Conservation (phyloP, 2,888 invertebrate genomes). For the Pristionchus fissidentatus region DNA sequence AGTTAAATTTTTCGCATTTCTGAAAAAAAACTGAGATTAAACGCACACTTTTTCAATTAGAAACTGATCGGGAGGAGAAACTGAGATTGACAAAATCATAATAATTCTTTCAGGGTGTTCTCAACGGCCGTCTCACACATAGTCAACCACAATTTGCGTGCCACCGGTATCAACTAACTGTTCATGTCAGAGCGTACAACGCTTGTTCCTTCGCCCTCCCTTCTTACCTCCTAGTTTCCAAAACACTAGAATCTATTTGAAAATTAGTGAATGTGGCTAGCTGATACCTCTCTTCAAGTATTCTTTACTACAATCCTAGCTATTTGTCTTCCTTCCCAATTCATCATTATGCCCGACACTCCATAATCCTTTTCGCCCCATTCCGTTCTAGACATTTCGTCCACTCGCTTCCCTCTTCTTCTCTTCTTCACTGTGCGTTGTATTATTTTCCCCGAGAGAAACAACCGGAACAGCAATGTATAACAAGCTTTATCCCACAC, state of each 20-base stretch:
- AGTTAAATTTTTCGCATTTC: too few species aligned
- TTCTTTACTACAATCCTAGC: neutral
- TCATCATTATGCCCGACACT: constrained; percentile 26
- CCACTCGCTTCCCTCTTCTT: neutral
- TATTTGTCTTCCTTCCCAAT: constrained; percentile 5
- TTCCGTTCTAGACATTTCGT: neutral
- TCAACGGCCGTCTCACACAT: constrained; percentile 65
- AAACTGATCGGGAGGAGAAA: neutral
- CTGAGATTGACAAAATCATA: neutral
- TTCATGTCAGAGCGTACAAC: constrained; percentile 5
- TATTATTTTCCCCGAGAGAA: neutral
- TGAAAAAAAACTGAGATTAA: too few species aligned
- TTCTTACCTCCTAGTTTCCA: neutral
- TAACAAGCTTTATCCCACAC: constrained; percentile 10
- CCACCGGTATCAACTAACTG: constrained; percentile 63
- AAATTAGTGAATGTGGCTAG: constrained; percentile 5
- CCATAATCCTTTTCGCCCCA: constrained; percentile 14
- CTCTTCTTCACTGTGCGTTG: neutral
- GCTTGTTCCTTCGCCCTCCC: neutral
- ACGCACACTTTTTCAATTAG: neutral
- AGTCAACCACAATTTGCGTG: constrained; percentile 62
- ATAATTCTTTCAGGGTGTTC: constrained; percentile 56
- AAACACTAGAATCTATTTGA: neutral
- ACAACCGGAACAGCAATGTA: neutral
- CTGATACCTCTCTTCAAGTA: neutral